phyloP scores from a whole-genome alignment of 2,888 invertebrate species.

The Tetragonisca angustula region DNA sequence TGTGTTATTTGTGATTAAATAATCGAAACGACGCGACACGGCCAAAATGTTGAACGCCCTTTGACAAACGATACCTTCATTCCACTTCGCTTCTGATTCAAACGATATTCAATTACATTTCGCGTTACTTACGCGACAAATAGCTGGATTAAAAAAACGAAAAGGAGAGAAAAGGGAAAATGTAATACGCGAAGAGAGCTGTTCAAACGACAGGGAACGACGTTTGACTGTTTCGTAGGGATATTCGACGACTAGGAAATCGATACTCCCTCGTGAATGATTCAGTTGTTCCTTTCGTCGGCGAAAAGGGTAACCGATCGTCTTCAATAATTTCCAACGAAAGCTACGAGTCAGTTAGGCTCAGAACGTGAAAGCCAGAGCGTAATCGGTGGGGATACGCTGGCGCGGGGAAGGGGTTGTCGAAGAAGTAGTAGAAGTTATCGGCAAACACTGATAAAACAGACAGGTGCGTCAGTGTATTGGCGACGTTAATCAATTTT shows the following conservation, averaged over 20 bases:
- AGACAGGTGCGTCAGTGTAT: slow-evolving; percentile 11
- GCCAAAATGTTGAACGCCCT: neutral
- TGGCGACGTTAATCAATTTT: slow-evolving; percentile 66
- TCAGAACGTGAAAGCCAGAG: neutral
- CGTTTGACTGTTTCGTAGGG: neutral
- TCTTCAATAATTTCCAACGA: neutral
- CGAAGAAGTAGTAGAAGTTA: slow-evolving; percentile 18
- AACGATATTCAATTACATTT: neutral
- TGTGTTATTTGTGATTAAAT: neutral
- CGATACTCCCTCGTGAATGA: slow-evolving; percentile 16
- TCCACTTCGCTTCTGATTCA: neutral
- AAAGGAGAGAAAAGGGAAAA: too few species aligned
- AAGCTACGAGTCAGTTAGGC: slow-evolving; percentile 8
- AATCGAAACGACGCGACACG: neutral
- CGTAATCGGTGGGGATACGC: neutral
- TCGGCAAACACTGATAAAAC: slow-evolving; percentile 51
- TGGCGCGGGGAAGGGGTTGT: neutral
- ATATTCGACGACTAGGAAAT: neutral
- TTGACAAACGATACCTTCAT: slow-evolving; percentile 21
- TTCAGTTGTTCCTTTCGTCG: slow-evolving; percentile 4
- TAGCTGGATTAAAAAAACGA: too few species aligned
- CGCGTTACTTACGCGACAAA: neutral
- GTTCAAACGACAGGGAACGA: neutral
- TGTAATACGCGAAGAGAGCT: neutral
- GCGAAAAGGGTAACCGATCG: neutral